A percentile compares a stretch with the other conserved stretches of the same genome.
Conservation (phyloP, 2,888 invertebrate species). For the Platypus cylindrus region DNA sequence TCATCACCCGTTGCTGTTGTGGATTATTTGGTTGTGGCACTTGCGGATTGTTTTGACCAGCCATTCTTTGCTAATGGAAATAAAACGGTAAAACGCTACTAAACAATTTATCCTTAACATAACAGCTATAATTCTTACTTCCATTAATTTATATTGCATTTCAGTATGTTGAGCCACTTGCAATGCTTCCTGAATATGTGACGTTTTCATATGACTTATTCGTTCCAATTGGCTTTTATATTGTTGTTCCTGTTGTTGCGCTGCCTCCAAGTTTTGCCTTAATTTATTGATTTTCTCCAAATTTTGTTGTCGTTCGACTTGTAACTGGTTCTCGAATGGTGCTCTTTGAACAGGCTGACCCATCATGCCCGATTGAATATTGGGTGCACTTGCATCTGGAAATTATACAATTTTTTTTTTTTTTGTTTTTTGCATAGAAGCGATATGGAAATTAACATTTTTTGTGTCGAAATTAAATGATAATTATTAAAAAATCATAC, state of each 20-base stretch:
- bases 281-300: slow-evolving; percentile 63
- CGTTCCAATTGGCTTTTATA: slow-evolving; percentile 67
- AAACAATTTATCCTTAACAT: not conserved
- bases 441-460: not conserved
- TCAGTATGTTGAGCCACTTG: slow-evolving; percentile 70
- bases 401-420: slow-evolving; percentile 1
- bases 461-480: not conserved
- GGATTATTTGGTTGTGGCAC: slow-evolving; percentile 16
- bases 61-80: slow-evolving; percentile 28
- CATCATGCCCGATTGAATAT: slow-evolving; percentile 26
- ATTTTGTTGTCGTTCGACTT: slow-evolving; percentile 66
- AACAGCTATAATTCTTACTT: slow-evolving; percentile 24
- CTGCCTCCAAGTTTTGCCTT: slow-evolving; percentile 66
- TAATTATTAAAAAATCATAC: not conserved
- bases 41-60: slow-evolving; percentile 27
- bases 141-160: slow-evolving; percentile 63
- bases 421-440: not conserved
- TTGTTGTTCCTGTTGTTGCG: slow-evolving; percentile 66
- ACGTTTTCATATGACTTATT: slow-evolving; percentile 47
- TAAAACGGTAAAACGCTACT: not conserved
- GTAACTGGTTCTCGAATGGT: slow-evolving; percentile 44
- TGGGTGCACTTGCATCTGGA: slow-evolving; percentile 10
- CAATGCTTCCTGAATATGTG: slow-evolving; percentile 49
- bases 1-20: slow-evolving; percentile 50
- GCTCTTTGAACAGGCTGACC: slow-evolving; percentile 27